A percentile compares a stretch with the other conserved stretches of the same genome.
Evolutionary conservation across 2,888 invertebrate genomes (phyloP).

Genomic region (Chalcis sispes): DNA sequence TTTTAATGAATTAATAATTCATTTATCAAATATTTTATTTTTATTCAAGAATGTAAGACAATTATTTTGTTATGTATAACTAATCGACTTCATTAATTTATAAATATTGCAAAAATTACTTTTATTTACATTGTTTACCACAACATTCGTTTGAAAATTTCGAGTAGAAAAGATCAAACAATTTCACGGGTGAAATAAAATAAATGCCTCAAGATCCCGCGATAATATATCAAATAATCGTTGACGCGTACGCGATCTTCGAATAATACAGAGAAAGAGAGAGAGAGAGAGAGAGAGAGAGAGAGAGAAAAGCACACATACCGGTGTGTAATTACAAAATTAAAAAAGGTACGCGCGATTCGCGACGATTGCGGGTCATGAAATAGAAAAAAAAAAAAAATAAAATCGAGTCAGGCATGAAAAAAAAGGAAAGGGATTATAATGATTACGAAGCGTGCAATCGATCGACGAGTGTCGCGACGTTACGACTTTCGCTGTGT

Average conservation of each 20-base stretch:
- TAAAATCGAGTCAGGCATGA: too few species aligned
- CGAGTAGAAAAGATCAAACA: slow-evolving; percentile 7
- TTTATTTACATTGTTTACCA: too few species aligned
- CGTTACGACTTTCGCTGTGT: not conserved
- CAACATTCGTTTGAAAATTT: not conserved
- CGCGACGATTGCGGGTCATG: too few species aligned
- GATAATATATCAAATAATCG: slow-evolving; percentile 15
- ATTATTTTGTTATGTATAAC: too few species aligned
- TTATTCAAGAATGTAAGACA: too few species aligned
- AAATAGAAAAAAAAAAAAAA: not conserved
- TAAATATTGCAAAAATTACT: too few species aligned
- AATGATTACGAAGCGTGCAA: too few species aligned
- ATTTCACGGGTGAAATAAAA: not conserved
- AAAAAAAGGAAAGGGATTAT: too few species aligned
- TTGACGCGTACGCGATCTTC: not conserved
- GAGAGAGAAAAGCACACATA: not conserved
- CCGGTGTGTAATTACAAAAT: slow-evolving; percentile 18
- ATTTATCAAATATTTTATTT: too few species aligned
- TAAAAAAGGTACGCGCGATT: slow-evolving; percentile 5
- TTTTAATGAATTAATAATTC: too few species aligned
- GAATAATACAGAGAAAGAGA: not conserved
- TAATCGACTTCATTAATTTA: too few species aligned
- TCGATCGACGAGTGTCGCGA: slow-evolving; percentile 31
- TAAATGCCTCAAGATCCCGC: not conserved
- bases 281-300: not conserved